These are phyloP conservation scores for Tricholaema leucomelas DNA, from an alignment of 2,113 vertebrate genomes.

Conservation along the genomic window DNA sequence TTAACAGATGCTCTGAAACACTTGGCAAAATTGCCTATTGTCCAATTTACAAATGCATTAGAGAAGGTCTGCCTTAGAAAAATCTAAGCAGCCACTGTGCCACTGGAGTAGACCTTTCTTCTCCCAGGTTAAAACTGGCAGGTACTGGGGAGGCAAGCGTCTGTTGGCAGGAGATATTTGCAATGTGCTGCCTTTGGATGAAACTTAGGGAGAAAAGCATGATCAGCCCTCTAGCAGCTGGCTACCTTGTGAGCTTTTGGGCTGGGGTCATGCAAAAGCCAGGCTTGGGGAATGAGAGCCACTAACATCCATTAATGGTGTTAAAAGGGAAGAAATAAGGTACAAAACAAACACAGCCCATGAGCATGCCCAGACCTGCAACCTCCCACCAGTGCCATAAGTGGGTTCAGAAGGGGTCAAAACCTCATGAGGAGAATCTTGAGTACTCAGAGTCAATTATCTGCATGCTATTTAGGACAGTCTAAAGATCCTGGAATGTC, in stretches of 20 bases:
- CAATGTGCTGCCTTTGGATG: background rate
- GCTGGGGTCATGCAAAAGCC: background rate
- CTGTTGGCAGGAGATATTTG: background rate
- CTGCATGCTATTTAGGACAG: background rate
- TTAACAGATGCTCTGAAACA: background rate
- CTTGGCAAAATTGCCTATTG: background rate
- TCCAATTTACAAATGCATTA: background rate
- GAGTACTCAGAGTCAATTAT: background rate
- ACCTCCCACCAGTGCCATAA: accelerated
- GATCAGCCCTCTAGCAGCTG: background rate
- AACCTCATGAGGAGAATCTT: background rate
- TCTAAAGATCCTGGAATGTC: background rate
- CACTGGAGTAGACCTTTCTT: background rate
- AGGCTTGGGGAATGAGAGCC: background rate
- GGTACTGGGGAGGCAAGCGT: background rate
- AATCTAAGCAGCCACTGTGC: background rate
- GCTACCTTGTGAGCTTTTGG: background rate
- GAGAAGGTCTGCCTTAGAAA: background rate
- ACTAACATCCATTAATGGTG: background rate
- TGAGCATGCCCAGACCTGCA: background rate
- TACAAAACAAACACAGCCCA: background rate
- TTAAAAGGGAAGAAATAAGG: background rate
- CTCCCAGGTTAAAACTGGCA: background rate
- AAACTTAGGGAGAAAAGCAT: background rate
- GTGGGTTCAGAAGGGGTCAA: background rate